These are phyloP conservation scores for Malachius bipustulatus DNA, from an alignment of 2,888 invertebrate species.

Conservation along the genomic window DNA sequence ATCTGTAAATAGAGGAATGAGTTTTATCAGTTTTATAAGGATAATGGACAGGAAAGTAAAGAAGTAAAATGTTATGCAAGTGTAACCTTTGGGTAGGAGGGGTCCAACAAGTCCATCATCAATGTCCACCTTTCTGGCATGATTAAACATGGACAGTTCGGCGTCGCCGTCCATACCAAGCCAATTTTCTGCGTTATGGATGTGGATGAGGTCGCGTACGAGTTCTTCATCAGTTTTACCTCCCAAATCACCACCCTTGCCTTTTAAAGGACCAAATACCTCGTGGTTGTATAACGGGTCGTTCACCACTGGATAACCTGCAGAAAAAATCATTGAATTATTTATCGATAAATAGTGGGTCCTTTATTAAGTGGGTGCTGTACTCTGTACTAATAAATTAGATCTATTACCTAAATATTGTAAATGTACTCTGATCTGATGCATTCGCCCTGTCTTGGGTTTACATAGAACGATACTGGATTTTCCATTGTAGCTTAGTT, in stretches of 20 bases:
- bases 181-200: slow-evolving; percentile 93
- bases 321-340: slow-evolving; percentile 16
- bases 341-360: too few relatives aligned
- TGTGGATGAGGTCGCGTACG: slow-evolving; percentile 76
- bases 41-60: background rate
- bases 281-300: slow-evolving; percentile 95
- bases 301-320: slow-evolving; percentile 93
- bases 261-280: slow-evolving; percentile 89
- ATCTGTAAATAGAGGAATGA: slow-evolving; percentile 24
- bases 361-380: background rate
- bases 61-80: background rate
- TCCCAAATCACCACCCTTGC: slow-evolving; percentile 76
- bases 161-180: slow-evolving; percentile 82
- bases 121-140: slow-evolving; percentile 46
- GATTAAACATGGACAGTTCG: slow-evolving; percentile 70
- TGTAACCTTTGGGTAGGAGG: slow-evolving; percentile 34
- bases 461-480: slow-evolving; percentile 90
- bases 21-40: background rate
- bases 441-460: slow-evolving; percentile 95
- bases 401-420: slow-evolving; percentile 82
- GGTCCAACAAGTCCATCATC: slow-evolving; percentile 32
- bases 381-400: background rate
- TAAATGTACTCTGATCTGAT: slow-evolving; percentile 96
- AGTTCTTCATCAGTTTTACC: slow-evolving; percentile 84
- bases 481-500: slow-evolving; percentile 76